Evolutionary conservation across 1,140 invertebrate species (phyloP), one percentile per base, ranked within the genome.

Genomic region (Sesamia nonagrioides): DNA sequence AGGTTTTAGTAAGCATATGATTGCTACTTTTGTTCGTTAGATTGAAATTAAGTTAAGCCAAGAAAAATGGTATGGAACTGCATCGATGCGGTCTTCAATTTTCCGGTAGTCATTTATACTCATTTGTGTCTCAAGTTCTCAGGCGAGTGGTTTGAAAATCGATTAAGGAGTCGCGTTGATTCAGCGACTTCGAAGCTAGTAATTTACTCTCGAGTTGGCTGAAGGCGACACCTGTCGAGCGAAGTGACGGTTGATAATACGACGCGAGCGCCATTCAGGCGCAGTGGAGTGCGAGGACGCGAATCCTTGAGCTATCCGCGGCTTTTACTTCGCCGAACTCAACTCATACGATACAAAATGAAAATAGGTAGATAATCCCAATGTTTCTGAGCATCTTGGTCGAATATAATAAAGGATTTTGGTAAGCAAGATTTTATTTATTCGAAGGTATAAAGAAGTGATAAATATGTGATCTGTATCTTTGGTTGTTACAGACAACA

Each of bases 161-260:
- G 93, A 94, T 95, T 91, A 92, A 87, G 86, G 89, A 91, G 88
- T 88, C 88, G 86, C 85, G 91, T 92, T 93, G 92, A 95, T 94
- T 95, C 92, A 94, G 91, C 91, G 92, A 92, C 88, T 92, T 92
- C 88, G 88, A 89, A 91, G 91, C 91, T 91, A 92, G 93, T 95
- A 95, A 94, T 95, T 95, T 94, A 93, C 92, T 94, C 90, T 95
- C 91, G 92, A 94, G 91, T 93, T 92, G 89, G 93, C 92, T 94
- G 93, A 93, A 92, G 92, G 91, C 91, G 93, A 95, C 93, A 95
- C 93, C 91, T 94, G 93, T 93, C 93, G 92, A 84, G 84, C 86
- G 84, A 91, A 92, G 89, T 95, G 93, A 94, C 93, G 91, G 91
- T 87, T 91, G 92, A 93, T 95, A 94, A 95, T 95, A 89, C 91